Evolutionary conservation across 2,888 invertebrate genomes (phyloP).

Genomic region (Hylaea fasciaria): DNA sequence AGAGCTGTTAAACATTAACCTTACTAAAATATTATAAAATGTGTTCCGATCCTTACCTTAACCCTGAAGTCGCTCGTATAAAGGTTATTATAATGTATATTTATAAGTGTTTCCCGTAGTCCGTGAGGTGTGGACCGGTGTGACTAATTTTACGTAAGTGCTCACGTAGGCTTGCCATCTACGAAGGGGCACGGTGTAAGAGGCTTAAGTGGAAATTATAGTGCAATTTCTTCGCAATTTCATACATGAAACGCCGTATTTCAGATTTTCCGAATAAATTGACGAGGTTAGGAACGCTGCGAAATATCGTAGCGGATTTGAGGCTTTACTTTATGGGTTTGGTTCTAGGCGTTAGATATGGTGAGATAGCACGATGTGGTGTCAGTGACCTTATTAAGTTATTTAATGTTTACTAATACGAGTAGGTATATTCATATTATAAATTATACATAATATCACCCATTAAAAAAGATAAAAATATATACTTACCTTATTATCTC

Average conservation of each 20-base stretch:
- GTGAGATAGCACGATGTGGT: not conserved
- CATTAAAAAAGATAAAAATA: too few species aligned
- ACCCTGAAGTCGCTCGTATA: slow-evolving; percentile 15
- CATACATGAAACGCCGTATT: slow-evolving; percentile 43
- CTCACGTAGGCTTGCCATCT: slow-evolving; percentile 61
- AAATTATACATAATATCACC: too few species aligned
- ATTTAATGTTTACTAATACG: not conserved
- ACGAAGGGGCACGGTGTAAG: slow-evolving; percentile 55
- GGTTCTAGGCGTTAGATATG: not conserved
- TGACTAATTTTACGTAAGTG: slow-evolving; percentile 64
- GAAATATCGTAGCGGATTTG: slow-evolving; percentile 31
- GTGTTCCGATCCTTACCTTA: not conserved
- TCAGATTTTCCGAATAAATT: slow-evolving; percentile 43
- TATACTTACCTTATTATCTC: too few species aligned
- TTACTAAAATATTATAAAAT: slow-evolving; percentile 1
- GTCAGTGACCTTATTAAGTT: not conserved
- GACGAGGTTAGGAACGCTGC: slow-evolving; percentile 35
- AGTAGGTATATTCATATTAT: too few species aligned
- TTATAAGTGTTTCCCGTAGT: slow-evolving; percentile 49
- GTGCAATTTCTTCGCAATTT: slow-evolving; percentile 56
- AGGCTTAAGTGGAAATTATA: slow-evolving; percentile 63
- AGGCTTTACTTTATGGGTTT: slow-evolving; percentile 10
- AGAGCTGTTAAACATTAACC: not conserved
- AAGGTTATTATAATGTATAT: slow-evolving; percentile 44
- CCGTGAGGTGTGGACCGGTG: slow-evolving; percentile 52